phyloP scores from a whole-genome alignment of 1,140 invertebrate species.

The Temnothorax curvispinosus region DNA sequence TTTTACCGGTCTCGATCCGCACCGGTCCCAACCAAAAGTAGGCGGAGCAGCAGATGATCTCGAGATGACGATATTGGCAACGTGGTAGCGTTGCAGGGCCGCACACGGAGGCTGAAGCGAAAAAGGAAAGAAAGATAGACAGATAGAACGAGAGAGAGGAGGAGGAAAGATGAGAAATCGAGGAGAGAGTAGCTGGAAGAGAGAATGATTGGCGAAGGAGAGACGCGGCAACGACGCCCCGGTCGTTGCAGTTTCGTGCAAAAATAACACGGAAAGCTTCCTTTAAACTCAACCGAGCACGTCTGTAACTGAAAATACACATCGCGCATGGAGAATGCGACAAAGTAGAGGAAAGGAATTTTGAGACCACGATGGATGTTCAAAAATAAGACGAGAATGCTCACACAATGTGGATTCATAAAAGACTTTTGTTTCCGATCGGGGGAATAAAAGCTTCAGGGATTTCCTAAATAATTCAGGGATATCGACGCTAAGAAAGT shows the following conservation, averaged over 20 bases:
- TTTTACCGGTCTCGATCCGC: slow-evolving; percentile 71
- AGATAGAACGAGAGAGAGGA: background rate
- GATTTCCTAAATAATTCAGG: background rate
- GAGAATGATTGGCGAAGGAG: slow-evolving; percentile 60
- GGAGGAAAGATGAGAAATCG: slow-evolving; percentile 12
- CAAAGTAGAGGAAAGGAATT: slow-evolving; percentile 15
- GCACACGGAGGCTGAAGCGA: slow-evolving; percentile 10
- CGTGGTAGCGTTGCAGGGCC: slow-evolving; percentile 66
- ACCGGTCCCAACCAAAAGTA: slow-evolving; percentile 72
- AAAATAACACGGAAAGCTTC: slow-evolving; percentile 78
- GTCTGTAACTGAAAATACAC: slow-evolving; percentile 65
- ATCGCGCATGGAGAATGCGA: background rate
- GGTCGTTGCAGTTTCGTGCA: slow-evolving; percentile 69
- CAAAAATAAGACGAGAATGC: background rate
- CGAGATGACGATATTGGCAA: slow-evolving; percentile 74
- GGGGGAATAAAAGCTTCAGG: too few relatives aligned
- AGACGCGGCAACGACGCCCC: slow-evolving; percentile 75
- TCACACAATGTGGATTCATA: background rate
- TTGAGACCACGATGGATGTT: background rate
- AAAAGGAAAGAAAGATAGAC: slow-evolving; percentile 22
- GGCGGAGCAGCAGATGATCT: slow-evolving; percentile 72
- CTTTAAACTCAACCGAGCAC: slow-evolving; percentile 67
- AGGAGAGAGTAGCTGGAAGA: slow-evolving; percentile 38
- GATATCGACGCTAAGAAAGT: background rate
- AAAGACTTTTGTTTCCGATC: background rate